phyloP scores from a whole-genome alignment of 2,888 invertebrate genomes.

The Embidobia sp. region DNA sequence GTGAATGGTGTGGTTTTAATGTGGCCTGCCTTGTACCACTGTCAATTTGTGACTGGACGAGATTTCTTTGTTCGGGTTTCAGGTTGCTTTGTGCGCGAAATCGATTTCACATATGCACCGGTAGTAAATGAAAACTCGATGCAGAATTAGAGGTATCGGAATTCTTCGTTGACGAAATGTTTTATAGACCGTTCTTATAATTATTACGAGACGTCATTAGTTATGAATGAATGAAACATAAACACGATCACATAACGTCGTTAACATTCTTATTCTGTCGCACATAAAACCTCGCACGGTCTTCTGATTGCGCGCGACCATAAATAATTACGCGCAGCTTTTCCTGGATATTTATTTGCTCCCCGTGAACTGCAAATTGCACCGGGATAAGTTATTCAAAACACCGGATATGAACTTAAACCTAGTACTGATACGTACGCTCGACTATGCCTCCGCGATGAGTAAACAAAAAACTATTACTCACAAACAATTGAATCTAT shows the following conservation, averaged over 20 bases:
- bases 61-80: slow-evolving; percentile 26
- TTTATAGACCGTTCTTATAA: slow-evolving; percentile 3
- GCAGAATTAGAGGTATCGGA: not conserved
- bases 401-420: not conserved
- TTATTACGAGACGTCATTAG: slow-evolving; percentile 21
- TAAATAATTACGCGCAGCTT: slow-evolving; percentile 13
- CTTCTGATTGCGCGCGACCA: slow-evolving; percentile 17
- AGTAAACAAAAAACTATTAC: not conserved
- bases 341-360: slow-evolving; percentile 34
- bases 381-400: slow-evolving; percentile 10
- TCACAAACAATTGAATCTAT: slow-evolving; percentile 23
- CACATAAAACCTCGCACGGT: slow-evolving; percentile 28
- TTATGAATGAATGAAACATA: slow-evolving; percentile 37
- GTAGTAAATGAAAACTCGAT: not conserved
- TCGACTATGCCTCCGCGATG: too few species aligned
- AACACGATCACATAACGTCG: slow-evolving; percentile 15
- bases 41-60: slow-evolving; percentile 43
- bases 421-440: too few species aligned
- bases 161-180: slow-evolving; percentile 5
- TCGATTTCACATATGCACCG: not conserved
- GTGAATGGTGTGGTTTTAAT: slow-evolving; percentile 36
- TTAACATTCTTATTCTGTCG: slow-evolving; percentile 21
- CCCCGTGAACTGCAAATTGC: not conserved
- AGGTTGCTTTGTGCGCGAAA: not conserved
- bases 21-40: slow-evolving; percentile 30